Conservation (phyloP, 2,113 vertebrate species). For the Brachyhypopomus gauderio region DNA sequence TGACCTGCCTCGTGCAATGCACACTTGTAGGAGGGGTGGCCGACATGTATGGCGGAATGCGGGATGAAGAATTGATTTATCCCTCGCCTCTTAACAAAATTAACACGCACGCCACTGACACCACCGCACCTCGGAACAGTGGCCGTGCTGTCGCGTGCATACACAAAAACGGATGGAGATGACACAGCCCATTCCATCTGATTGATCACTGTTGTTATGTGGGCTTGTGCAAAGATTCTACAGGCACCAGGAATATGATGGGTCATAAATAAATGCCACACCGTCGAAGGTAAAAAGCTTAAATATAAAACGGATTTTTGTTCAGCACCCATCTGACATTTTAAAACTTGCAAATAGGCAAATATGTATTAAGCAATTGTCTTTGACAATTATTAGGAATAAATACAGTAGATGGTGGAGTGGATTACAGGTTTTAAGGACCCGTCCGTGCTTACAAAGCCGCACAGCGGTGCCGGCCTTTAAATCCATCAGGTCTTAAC, state of each 20-base stretch:
- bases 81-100: slow-evolving; percentile 70
- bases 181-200: slow-evolving; percentile 61
- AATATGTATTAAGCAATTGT: background rate
- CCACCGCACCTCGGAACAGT: slow-evolving; percentile 58
- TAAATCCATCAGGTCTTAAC: background rate
- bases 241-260: slow-evolving; percentile 21
- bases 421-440: background rate
- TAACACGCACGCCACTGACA: slow-evolving; percentile 53
- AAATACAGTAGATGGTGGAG: background rate
- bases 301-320: background rate
- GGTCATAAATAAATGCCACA: slow-evolving; percentile 51
- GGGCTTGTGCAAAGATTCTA: slow-evolving; percentile 29
- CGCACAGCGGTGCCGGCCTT: background rate
- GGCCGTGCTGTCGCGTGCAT: slow-evolving; percentile 47
- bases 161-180: slow-evolving; percentile 61
- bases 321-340: background rate
- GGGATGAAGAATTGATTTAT: slow-evolving; percentile 63
- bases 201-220: slow-evolving; percentile 49
- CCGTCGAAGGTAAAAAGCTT: slow-evolving; percentile 7
- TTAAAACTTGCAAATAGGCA: slow-evolving; percentile 1
- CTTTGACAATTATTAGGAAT: background rate
- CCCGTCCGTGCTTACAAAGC: background rate
- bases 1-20: slow-evolving; percentile 30
- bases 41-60: slow-evolving; percentile 5
- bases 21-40: slow-evolving; percentile 18